Evolutionary conservation across 2,797 vertebrate genomes (phyloP), one percentile per base, ranked within the genome.

Genomic region (Antennarius maculatus): DNA sequence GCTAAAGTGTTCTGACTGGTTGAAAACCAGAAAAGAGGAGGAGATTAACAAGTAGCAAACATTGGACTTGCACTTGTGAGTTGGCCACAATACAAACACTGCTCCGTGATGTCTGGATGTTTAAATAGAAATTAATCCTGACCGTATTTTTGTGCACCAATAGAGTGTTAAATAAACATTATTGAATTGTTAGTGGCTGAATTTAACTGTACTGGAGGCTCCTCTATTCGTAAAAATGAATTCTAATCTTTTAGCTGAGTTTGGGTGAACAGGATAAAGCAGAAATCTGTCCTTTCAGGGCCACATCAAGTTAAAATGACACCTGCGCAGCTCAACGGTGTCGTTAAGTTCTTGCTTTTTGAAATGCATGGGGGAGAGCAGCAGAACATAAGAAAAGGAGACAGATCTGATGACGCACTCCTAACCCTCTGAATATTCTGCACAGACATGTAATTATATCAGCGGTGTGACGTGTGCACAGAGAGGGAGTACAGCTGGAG

Each of bases 361-460:
- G 60, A 82, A 79, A 76, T 46, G 41, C 63, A 68, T 47, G 76
- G 62, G 65, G 64, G 66, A 66, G 59, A 37, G 61, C 61, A 55
- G 51, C 55, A 45, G 76, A 74, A 60, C 70, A 56, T 74, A 47
- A 88, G 82, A 62, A 41, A 37, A 77, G 58, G 62, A 79, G 83
- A 86, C 86, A 66, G 82, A 79, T 77, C 66, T 62, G 67, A 74
- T 84, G 80, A 83, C 65, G 77, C 66, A 83, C 72, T 57, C 64
- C 3, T 3, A 69, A 71, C 69, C 66, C 56, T 56, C 74, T 83
- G 71, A 88, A 89, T 85, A 86, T 88, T 85, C 83, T 85, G 62
- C 74, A n/a, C 66, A 65, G 67, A 80, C 74, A 57, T 82, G 77
- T 83, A 85, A 88, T 87, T 79, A 86, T 88, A 85, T 86, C 84